Evolutionary conservation across 1,140 invertebrate genomes (phyloP).

Genomic region (Orchesella cincta): DNA sequence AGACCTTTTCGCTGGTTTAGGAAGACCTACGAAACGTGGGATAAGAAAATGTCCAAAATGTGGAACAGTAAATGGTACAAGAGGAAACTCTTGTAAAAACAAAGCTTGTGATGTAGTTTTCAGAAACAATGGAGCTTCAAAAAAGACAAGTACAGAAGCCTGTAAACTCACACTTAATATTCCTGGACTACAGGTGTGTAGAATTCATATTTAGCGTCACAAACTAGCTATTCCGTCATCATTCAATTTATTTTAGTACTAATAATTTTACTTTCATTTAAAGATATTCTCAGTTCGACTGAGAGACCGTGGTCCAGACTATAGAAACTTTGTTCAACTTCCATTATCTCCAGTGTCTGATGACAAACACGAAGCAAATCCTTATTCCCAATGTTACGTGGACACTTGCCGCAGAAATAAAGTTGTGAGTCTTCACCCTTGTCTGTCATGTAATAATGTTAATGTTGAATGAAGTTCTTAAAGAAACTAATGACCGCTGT

Average conservation of each 20-base stretch:
- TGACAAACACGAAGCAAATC: neutral
- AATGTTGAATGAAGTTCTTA: too few relatives aligned
- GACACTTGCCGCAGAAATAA: conserved; percentile 28
- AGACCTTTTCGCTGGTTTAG: conserved; percentile 64
- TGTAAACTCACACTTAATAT: conserved; percentile 55
- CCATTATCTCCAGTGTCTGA: conserved; percentile 56
- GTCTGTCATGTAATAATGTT: too few relatives aligned
- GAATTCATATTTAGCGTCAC: too few relatives aligned
- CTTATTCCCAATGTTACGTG: conserved; percentile 36
- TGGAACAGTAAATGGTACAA: conserved; percentile 74
- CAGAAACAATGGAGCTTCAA: conserved; percentile 66
- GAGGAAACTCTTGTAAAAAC: conserved; percentile 75
- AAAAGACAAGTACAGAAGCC: conserved; percentile 67
- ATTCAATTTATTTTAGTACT: too few relatives aligned
- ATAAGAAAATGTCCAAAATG: conserved; percentile 77
- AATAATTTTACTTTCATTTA: too few relatives aligned
- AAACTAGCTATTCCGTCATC: too few relatives aligned
- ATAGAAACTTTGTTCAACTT: conserved; percentile 74
- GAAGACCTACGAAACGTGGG: conserved; percentile 69
- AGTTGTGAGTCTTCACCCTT: neutral
- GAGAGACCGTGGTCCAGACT: conserved; percentile 69
- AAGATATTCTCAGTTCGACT: conserved; percentile 64
- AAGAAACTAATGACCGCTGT: too few relatives aligned
- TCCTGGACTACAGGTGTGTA: neutral
- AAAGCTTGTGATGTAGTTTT: conserved; percentile 72